These are phyloP conservation scores for Ptychoptera albimana DNA, from an alignment of 2,888 invertebrate genomes.

Conservation along the genomic window DNA sequence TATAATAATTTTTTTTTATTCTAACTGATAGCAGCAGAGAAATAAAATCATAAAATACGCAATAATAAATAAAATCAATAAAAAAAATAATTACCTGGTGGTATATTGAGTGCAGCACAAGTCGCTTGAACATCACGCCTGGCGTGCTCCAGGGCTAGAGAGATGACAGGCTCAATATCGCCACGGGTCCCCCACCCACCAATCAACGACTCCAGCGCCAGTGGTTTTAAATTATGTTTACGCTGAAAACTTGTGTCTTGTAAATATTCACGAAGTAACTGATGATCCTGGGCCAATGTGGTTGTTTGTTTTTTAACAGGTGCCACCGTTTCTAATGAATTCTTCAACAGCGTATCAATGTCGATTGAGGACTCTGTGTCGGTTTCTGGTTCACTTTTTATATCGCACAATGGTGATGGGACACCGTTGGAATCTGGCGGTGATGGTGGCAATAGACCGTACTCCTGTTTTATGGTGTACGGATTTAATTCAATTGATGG, in stretches of 20 bases:
- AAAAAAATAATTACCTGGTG: slow-evolving; percentile 52
- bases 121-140: slow-evolving; percentile 73
- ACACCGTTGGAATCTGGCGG: slow-evolving; percentile 40
- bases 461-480: slow-evolving; percentile 33
- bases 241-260: slow-evolving; percentile 75
- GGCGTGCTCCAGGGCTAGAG: slow-evolving; percentile 73
- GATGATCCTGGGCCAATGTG: slow-evolving; percentile 44
- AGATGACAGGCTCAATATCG: slow-evolving; percentile 67
- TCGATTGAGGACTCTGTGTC: slow-evolving; percentile 26
- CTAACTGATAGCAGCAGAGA: no score
- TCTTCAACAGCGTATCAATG: slow-evolving; percentile 21
- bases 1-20: no score
- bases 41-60: no score
- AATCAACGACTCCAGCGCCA: slow-evolving; percentile 50
- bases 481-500: slow-evolving; percentile 22
- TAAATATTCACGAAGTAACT: slow-evolving; percentile 61
- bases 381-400: slow-evolving; percentile 28
- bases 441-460: slow-evolving; percentile 36
- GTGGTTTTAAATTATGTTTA: slow-evolving; percentile 64
- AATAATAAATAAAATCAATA: no score
- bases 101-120: slow-evolving; percentile 71
- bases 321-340: slow-evolving; percentile 13
- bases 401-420: slow-evolving; percentile 33
- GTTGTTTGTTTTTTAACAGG: slow-evolving; percentile 12
- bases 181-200: slow-evolving; percentile 42